phyloP scores from a whole-genome alignment of 2,113 vertebrate species.

The Chlorocebus sabaeus region DNA sequence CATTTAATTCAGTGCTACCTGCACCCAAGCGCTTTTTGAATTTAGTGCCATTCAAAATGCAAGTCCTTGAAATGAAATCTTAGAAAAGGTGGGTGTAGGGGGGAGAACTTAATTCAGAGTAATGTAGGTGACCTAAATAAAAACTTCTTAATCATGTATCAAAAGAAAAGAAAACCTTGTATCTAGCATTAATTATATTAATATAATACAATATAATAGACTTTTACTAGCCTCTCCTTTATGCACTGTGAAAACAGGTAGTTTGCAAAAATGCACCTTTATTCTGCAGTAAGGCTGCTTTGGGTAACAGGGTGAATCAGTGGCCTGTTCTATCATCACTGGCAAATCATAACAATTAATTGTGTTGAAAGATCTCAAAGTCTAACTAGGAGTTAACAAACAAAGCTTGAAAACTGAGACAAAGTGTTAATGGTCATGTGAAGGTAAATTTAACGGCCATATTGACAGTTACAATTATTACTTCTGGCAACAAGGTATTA shows the following conservation, averaged over 20 bases:
- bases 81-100: background rate
- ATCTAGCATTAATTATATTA: background rate
- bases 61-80: background rate
- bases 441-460: conserved; percentile 55
- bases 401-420: conserved; percentile 72
- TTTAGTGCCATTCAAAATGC: background rate
- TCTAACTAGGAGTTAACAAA: conserved; percentile 79
- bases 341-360: conserved; percentile 75
- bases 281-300: background rate
- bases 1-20: background rate
- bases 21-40: background rate
- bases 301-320: conserved; percentile 52
- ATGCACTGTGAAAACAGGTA: background rate
- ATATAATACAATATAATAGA: background rate
- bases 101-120: background rate
- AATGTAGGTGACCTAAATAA: background rate
- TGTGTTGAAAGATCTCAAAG: conserved; percentile 86
- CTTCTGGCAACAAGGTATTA: background rate
- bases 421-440: conserved; percentile 61
- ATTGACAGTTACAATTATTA: conserved; percentile 65
- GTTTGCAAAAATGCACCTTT: background rate
- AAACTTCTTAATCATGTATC: background rate
- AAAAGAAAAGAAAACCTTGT: background rate
- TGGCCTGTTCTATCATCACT: conserved; percentile 80
- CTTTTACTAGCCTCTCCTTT: background rate